Evolutionary conservation across 2,888 invertebrate genomes (phyloP), one percentile per base, ranked within the genome.

Genomic region (Tenthredo amoena): DNA sequence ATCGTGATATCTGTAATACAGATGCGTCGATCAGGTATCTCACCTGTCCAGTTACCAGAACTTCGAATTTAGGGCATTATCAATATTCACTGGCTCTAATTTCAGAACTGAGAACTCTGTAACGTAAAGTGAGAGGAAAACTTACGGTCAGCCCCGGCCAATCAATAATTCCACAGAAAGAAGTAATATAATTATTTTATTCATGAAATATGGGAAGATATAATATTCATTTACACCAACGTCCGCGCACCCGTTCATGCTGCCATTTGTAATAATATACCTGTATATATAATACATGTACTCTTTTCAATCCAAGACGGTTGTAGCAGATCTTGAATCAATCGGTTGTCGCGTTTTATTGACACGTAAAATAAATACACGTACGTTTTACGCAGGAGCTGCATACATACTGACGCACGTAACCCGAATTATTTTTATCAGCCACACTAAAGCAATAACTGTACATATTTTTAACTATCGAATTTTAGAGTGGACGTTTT

Each of bases 401-500:
- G 34, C 34, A 68, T n/a, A 55, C 55, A 55, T 55, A 43, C 40
- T 43, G 21, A 43, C 47, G 26, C 34, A 7, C 47, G 31, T 9
- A 31, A 34, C 6, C 10, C 3, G 31, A 50, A 31, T n/a, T 50
- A 50, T 55, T 55, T 40, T 77, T 55, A 77, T 55, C 77, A 15
- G 77, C 18, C 55, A 31, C 31, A 18, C 47, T 34, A 31, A 21
- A 55, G 9, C 47, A 55, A 77, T 77, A 77, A n/a, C 26, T 77
- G 31, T 77, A 77, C 50, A 77, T 50, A 77, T 34, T 34, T 34
- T 77, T 31, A 55, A 55, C 55, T 50, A 50, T 55, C 31, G 18
- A 55, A 77, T 77, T 55, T 77, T 5, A 7, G 2, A 77, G 4
- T 77, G 77, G 50, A 77, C 77, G 77, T 76, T 55, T 77, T 31